phyloP scores from a whole-genome alignment of 2,797 vertebrate species.

The Enteromius afrohamiltoni region DNA sequence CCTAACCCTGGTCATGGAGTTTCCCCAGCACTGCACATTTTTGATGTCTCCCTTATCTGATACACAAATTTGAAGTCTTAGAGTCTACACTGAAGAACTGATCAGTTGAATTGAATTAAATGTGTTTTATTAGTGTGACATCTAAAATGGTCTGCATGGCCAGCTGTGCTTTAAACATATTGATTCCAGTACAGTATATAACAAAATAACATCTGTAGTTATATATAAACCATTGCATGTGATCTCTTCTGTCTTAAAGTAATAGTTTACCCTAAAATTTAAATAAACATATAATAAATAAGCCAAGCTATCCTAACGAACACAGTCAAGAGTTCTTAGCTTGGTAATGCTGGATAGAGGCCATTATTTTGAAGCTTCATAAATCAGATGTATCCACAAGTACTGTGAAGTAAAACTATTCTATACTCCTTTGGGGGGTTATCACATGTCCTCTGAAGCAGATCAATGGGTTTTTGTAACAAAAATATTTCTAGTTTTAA shows the following conservation, averaged over 20 bases:
- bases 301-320: too few relatives aligned
- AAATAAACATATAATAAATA: too few relatives aligned
- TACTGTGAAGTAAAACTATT: too few relatives aligned
- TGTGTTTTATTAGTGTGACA: neutral
- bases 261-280: too few relatives aligned
- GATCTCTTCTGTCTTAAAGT: neutral
- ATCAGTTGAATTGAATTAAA: neutral
- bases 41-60: neutral
- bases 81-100: neutral
- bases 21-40: slow-evolving; percentile 2
- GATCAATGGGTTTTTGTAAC: too few relatives aligned
- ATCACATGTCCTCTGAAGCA: too few relatives aligned
- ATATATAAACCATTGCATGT: neutral
- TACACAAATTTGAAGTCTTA: neutral
- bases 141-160: neutral
- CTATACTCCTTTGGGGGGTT: too few relatives aligned
- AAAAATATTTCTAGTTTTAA: too few relatives aligned
- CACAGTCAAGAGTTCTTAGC: too few relatives aligned
- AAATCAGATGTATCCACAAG: too few relatives aligned
- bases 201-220: neutral
- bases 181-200: neutral
- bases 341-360: too few relatives aligned
- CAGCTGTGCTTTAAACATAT: neutral
- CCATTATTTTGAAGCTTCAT: too few relatives aligned
- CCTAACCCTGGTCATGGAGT: neutral